These are phyloP conservation scores for Philereme vetulata DNA, from an alignment of 2,888 invertebrate species.

Conservation along the genomic window DNA sequence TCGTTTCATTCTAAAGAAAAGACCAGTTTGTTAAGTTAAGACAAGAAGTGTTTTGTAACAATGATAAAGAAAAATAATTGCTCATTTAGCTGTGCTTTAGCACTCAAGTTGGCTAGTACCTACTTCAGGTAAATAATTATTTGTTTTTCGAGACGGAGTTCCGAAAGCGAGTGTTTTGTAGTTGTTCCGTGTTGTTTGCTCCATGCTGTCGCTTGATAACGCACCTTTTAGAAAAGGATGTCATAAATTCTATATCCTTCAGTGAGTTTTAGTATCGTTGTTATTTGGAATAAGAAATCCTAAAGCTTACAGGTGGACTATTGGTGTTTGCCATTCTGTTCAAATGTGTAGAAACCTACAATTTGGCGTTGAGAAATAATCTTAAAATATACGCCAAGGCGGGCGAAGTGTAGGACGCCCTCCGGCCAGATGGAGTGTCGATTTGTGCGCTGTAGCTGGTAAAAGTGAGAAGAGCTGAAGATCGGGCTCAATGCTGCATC, in stretches of 20 bases:
- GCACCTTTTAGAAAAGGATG: not conserved
- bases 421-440: no score
- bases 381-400: no score
- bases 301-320: no score
- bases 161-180: not conserved
- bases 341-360: no score
- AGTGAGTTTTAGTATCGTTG: no score
- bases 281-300: not conserved
- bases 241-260: not conserved
- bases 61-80: constrained; percentile 4
- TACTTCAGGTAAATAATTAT: not conserved
- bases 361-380: no score
- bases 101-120: not conserved
- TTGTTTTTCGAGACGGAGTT: not conserved
- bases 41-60: constrained; percentile 1
- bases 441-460: no score
- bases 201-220: not conserved
- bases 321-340: no score
- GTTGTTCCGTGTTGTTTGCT: not conserved
- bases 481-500: no score
- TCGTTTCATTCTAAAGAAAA: not conserved
- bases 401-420: no score
- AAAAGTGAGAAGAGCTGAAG: no score
- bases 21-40: not conserved
- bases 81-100: constrained; percentile 2